phyloP scores from a whole-genome alignment of 2,797 vertebrate species.

The Mormyrus hasselquistii region DNA sequence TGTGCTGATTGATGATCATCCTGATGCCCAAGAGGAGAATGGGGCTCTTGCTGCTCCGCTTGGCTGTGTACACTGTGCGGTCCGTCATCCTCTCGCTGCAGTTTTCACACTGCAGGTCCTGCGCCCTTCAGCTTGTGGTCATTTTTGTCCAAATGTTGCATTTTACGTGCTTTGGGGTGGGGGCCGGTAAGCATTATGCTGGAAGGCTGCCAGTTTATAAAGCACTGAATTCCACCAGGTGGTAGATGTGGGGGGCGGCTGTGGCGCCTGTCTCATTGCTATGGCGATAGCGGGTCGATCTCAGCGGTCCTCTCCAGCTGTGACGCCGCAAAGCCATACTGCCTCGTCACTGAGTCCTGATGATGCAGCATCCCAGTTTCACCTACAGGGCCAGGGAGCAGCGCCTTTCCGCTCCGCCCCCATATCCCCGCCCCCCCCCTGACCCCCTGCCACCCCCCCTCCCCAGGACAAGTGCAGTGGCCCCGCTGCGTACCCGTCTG shows the following conservation, averaged over 20 bases:
- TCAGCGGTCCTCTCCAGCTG: constrained; percentile 59
- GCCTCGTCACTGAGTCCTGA: constrained; percentile 60
- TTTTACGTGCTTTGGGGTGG: constrained; percentile 64
- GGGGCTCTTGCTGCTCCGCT: neutral
- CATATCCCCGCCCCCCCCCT: neutral
- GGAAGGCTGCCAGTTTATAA: constrained; percentile 83
- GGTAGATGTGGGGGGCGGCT: constrained; percentile 58
- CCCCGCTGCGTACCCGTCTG: neutral
- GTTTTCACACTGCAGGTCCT: neutral
- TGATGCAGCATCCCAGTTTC: constrained; percentile 75
- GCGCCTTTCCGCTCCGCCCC: constrained; percentile 26
- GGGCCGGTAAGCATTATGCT: constrained; percentile 65
- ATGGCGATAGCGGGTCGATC: constrained; percentile 69
- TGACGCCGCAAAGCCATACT: constrained; percentile 59
- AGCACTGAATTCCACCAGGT: constrained; percentile 75
- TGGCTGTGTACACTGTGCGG: neutral
- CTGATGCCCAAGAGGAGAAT: neutral
- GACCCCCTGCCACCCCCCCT: constrained; percentile 45
- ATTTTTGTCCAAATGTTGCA: constrained; percentile 60
- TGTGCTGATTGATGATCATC: neutral
- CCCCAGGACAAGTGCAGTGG: neutral
- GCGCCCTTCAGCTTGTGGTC: neutral
- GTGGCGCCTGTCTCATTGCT: constrained; percentile 47
- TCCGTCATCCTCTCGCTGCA: neutral
- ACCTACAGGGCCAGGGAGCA: constrained; percentile 51